phyloP scores from a whole-genome alignment of 1,140 invertebrate genomes.

The Drosophila seguyi region DNA sequence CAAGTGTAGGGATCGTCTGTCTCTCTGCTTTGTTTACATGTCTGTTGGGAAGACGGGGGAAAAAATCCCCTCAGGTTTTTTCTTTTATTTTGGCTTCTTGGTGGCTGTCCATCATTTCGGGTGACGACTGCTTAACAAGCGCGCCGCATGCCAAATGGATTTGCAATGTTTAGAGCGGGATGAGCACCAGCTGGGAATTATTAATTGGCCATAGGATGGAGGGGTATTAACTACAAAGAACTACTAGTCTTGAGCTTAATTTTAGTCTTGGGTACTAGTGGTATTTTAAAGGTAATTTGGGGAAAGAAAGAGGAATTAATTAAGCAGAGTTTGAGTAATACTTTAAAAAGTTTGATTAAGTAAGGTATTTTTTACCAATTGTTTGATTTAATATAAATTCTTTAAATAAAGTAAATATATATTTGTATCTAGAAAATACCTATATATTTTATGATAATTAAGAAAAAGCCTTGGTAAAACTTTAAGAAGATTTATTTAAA shows the following conservation, averaged over 20 bases:
- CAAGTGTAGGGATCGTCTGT: conserved; percentile 6
- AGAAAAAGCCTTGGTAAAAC: too few relatives aligned
- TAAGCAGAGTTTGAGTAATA: not conserved
- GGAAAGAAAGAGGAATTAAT: not conserved
- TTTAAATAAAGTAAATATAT: too few relatives aligned
- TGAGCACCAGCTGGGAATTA: conserved; percentile 19
- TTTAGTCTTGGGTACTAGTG: not conserved
- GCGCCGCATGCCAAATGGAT: conserved; percentile 22
- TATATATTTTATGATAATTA: too few relatives aligned
- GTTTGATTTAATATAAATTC: too few relatives aligned
- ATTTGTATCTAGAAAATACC: too few relatives aligned
- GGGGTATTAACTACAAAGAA: not conserved
- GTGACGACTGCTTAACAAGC: not conserved
- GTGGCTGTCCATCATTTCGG: conserved; percentile 54
- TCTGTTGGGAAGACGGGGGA: not conserved
- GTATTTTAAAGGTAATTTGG: conserved; percentile 14
- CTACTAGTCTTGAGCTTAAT: conserved; percentile 25
- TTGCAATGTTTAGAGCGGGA: conserved; percentile 1
- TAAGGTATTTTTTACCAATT: not conserved
- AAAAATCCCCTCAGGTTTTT: conserved; percentile 35
- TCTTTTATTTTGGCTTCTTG: conserved; percentile 11
- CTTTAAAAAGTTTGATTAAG: not conserved
- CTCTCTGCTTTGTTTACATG: conserved; percentile 54
- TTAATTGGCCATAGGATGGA: conserved; percentile 3
- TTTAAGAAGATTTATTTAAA: too few relatives aligned